Evolutionary conservation across 1,140 invertebrate species (phyloP).

Genomic region (Drosophila nebulosa): DNA sequence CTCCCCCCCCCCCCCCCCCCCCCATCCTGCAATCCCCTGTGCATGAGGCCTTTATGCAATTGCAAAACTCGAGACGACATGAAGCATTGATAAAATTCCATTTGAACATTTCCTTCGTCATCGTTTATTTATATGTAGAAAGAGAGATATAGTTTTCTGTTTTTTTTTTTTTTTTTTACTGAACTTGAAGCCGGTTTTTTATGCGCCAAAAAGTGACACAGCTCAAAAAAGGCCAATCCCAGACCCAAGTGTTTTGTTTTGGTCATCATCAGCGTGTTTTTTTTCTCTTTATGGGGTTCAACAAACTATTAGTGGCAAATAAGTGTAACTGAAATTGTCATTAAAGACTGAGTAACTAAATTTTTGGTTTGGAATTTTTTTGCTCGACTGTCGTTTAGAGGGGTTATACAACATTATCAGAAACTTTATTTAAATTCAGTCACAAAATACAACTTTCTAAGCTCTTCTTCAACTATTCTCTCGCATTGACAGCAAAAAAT

Average conservation of each 20-base stretch:
- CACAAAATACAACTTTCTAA: constrained; percentile 31
- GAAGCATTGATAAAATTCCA: constrained; percentile 6
- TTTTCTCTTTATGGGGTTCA: constrained; percentile 20
- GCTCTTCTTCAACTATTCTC: constrained; percentile 35
- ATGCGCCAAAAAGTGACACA: constrained; percentile 30
- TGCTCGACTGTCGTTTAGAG: constrained; percentile 3
- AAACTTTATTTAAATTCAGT: neutral
- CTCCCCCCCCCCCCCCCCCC: neutral
- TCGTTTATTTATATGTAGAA: constrained; percentile 22
- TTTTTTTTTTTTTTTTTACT: constrained; percentile 34
- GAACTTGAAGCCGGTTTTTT: constrained; percentile 32
- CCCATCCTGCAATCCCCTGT: no score
- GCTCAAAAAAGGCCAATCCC: constrained; percentile 2
- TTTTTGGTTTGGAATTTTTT: neutral
- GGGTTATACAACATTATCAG: constrained; percentile 28
- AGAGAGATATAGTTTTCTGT: constrained; percentile 8
- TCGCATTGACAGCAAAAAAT: constrained; percentile 29
- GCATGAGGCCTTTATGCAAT: neutral
- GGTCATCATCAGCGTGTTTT: constrained; percentile 45
- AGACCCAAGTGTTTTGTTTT: constrained; percentile 43
- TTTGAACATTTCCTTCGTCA: neutral
- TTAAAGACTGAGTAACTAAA: neutral
- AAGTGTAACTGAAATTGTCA: constrained; percentile 33
- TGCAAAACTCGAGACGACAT: constrained; percentile 9
- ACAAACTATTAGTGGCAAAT: constrained; percentile 40